Evolutionary conservation across 2,888 invertebrate species (phyloP).

Genomic region (Drosophila prostipennis): DNA sequence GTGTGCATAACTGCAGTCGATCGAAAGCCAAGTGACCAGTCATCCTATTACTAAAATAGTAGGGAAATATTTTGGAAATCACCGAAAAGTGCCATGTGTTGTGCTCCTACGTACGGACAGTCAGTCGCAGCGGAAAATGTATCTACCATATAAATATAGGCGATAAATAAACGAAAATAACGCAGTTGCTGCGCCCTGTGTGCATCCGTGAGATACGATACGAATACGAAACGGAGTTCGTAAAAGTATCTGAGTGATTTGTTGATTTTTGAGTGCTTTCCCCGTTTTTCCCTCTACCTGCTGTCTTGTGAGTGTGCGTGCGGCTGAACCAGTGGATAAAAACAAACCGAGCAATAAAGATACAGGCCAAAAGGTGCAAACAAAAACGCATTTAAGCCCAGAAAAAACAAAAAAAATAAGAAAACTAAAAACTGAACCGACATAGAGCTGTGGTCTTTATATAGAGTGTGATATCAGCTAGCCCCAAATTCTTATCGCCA

Average conservation of each 20-base stretch:
- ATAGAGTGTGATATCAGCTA: slow-evolving; percentile 43
- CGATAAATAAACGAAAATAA: slow-evolving; percentile 66
- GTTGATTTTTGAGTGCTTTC: slow-evolving; percentile 68
- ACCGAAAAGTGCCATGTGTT: slow-evolving; percentile 52
- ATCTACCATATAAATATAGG: slow-evolving; percentile 69
- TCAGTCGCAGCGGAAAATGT: slow-evolving; percentile 42
- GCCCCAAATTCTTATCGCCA: slow-evolving; percentile 82
- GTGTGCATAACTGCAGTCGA: slow-evolving; percentile 15
- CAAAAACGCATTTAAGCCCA: slow-evolving; percentile 52
- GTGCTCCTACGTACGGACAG: background rate
- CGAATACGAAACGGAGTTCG: slow-evolving; percentile 43
- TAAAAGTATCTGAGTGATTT: slow-evolving; percentile 66
- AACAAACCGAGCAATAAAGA: slow-evolving; percentile 77
- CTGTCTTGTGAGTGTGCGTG: slow-evolving; percentile 36
- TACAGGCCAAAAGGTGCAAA: slow-evolving; percentile 71
- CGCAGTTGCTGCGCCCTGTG: slow-evolving; percentile 66
- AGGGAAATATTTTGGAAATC: slow-evolving; percentile 50
- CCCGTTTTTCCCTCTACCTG: slow-evolving; percentile 63
- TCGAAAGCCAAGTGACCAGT: slow-evolving; percentile 18
- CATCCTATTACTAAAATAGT: slow-evolving; percentile 40
- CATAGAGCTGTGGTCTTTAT: slow-evolving; percentile 19
- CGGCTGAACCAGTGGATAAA: slow-evolving; percentile 70
- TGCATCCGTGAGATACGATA: slow-evolving; percentile 66
- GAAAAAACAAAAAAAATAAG: background rate
- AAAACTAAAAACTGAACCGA: background rate